These are phyloP conservation scores for Luffia ferchaultella DNA, from an alignment of 2,888 invertebrate genomes.

Conservation along the genomic window DNA sequence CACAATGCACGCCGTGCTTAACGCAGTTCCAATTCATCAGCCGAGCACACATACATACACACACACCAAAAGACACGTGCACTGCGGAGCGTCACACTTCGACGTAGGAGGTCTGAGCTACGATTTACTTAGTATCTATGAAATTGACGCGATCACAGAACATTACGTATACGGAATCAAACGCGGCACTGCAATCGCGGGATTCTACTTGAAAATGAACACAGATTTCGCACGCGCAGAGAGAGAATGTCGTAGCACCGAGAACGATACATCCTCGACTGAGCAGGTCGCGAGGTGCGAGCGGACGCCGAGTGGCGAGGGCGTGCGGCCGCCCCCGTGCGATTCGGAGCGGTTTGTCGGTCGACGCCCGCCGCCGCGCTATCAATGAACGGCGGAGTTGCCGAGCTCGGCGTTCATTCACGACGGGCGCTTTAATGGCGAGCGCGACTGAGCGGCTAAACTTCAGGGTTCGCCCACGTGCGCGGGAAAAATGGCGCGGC, in stretches of 20 bases:
- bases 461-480: constrained; percentile 38
- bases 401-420: constrained; percentile 62
- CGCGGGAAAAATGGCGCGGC: constrained; percentile 63
- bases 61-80: neutral
- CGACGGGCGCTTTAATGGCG: constrained; percentile 60
- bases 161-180: constrained; percentile 42
- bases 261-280: constrained; percentile 65
- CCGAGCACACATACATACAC: neutral
- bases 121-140: constrained; percentile 30
- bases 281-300: constrained; percentile 41
- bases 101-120: neutral
- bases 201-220: constrained; percentile 58
- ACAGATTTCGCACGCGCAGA: constrained; percentile 49
- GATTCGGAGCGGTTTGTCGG: constrained; percentile 30
- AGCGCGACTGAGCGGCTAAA: constrained; percentile 47
- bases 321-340: constrained; percentile 57
- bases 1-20: too few relatives aligned
- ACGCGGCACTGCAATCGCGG: constrained; percentile 34
- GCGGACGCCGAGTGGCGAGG: constrained; percentile 40
- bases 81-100: neutral
- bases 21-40: too few relatives aligned
- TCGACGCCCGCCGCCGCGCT: constrained; percentile 56
- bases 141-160: constrained; percentile 60
- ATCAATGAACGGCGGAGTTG: constrained; percentile 54
- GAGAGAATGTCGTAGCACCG: constrained; percentile 46